Conservation (phyloP, 2,113 vertebrate species). For the Gorsachius goisagi region DNA sequence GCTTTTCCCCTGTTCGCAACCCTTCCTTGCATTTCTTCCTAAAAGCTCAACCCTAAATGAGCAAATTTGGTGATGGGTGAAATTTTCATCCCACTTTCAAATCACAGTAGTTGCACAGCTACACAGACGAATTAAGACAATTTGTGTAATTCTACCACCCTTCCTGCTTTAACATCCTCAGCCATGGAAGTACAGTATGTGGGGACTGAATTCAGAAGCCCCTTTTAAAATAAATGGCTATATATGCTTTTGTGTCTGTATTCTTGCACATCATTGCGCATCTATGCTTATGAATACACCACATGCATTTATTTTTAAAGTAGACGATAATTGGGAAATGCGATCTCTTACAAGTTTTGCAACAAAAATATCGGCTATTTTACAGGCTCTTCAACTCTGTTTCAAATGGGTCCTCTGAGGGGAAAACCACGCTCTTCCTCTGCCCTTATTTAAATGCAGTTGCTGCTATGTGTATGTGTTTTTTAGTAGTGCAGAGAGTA, state of each 20-base stretch:
- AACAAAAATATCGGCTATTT: conserved; percentile 35
- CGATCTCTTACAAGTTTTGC: background rate
- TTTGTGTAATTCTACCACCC: background rate
- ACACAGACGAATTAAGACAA: background rate
- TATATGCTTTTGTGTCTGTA: background rate
- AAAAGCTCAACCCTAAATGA: background rate
- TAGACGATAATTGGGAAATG: conserved; percentile 27
- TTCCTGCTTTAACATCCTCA: background rate
- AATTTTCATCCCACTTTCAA: background rate
- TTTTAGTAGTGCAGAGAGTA: background rate
- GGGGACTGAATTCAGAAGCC: background rate
- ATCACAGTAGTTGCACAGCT: background rate
- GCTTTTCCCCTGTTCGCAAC: background rate
- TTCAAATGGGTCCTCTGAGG: conserved; percentile 1
- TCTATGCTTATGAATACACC: background rate
- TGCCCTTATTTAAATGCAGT: background rate
- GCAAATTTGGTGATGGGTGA: background rate
- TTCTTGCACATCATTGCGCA: background rate
- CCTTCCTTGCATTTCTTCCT: background rate
- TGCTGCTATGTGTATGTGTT: background rate
- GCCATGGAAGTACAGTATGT: background rate
- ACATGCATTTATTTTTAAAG: conserved; percentile 18
- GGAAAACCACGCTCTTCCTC: background rate
- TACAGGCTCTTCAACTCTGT: background rate
- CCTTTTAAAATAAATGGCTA: background rate